Evolutionary conservation across 1,140 invertebrate genomes (phyloP), one percentile per base, ranked within the genome.

Genomic region (Brachystomella parvula): DNA sequence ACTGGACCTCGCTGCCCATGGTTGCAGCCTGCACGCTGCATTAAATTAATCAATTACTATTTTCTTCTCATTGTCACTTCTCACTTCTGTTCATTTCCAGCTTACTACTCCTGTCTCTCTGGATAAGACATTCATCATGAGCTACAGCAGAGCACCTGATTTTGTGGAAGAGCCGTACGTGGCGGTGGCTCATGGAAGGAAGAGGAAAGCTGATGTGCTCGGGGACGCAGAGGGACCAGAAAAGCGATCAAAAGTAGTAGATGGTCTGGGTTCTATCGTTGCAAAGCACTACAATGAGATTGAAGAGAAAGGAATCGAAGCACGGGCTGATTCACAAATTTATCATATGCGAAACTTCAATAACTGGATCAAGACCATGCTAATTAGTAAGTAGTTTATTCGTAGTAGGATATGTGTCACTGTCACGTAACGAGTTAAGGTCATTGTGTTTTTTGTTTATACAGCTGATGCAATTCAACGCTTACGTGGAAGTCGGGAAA

Each of bases 301-400:
- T 2, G 83, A 87, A 78, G 89, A 98, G 66, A 86, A 86, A 70
- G 92, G 91, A 0, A 76, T 92, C 9, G 83, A 82, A 53, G 84
- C 86, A 68, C 81, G 96, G 59, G 86, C 83, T 67, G 84, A 92
- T 74, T 96, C 94, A 47, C 84, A 89, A 28, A 98, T 99, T 70
- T 88, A 93, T 74, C 88, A 90, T 75, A 83, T 98, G 80, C 83
- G 96, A 70, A 98, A 97, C 79, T 96, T 98, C 76, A 98, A 99
- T 78, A 99, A 99, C 78, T 99, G 96, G 96, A 87, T 97, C 9
- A 99, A 99, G 81, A 89, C 90, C 77, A 90, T 94, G 80, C 79
- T 96, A 0, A 97, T 99, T 73, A 84, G 85, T 86, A 77, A 81
- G 77, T 78, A 67, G 44, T 49, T 44, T 12, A 17, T 31, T 29